Conservation (phyloP, 2,797 vertebrate genomes). For the Gymnodraco acuticeps region DNA sequence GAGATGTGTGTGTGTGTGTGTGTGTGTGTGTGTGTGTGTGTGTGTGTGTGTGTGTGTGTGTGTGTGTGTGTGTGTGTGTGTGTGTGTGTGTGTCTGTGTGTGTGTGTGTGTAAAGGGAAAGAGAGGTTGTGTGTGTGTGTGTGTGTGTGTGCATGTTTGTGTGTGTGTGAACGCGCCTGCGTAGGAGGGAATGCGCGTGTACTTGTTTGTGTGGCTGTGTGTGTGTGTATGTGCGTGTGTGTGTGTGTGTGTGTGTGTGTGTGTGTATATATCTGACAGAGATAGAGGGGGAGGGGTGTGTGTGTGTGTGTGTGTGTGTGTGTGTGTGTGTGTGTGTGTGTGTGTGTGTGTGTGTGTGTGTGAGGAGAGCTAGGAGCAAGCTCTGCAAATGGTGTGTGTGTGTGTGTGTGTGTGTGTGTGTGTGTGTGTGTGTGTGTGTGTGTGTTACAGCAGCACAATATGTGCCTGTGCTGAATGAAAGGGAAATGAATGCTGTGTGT, state of each 20-base stretch:
- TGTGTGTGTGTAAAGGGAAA: constrained; percentile 49
- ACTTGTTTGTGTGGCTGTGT: constrained; percentile 29
- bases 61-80: constrained; percentile 19
- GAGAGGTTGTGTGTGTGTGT: constrained; percentile 34
- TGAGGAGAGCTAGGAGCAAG: constrained; percentile 66
- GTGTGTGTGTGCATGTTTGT: constrained; percentile 35
- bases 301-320: constrained; percentile 54
- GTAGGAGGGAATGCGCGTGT: constrained; percentile 38
- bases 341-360: constrained; percentile 15
- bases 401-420: constrained; percentile 52
- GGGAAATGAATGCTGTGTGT: constrained; percentile 79
- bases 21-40: constrained; percentile 55
- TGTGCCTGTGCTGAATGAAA: constrained; percentile 82
- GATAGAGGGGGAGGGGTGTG: constrained; percentile 70
- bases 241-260: constrained; percentile 59
- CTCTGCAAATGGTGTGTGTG: constrained; percentile 66
- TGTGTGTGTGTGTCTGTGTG: constrained; percentile 31
- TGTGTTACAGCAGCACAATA: constrained; percentile 80
- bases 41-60: constrained; percentile 50
- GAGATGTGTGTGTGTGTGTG: constrained; percentile 59
- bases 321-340: constrained; percentile 49
- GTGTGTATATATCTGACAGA: constrained; percentile 61
- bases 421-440: constrained; percentile 59
- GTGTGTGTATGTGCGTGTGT: constrained; percentile 61
- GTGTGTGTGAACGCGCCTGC: constrained; percentile 29